Evolutionary conservation across 1,140 invertebrate genomes (phyloP), one percentile per base, ranked within the genome.

Genomic region (Drosophila hydei): DNA sequence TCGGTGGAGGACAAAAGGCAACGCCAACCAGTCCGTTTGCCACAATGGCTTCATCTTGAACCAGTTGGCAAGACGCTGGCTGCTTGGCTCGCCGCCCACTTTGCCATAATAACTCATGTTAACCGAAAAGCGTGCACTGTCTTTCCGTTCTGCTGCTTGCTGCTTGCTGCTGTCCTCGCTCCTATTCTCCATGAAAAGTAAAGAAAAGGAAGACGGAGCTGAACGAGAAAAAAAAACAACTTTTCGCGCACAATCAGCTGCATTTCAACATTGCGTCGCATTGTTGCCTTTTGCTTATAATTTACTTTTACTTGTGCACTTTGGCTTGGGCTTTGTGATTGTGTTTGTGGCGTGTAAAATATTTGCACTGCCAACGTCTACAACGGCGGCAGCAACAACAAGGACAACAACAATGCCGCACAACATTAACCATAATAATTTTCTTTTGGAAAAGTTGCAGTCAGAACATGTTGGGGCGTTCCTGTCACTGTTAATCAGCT

Each of bases 241-340:
- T 87, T 87, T 87, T 87, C 75, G 78, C 84, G 83, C 83, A 87
- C 83, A 87, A 88, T 87, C 83, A 87, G 83, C 68, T 87, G 83
- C 83, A 88, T 83, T 87, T 87, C 81, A 87, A 83, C 83, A 78
- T 83, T 79, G 75, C 75, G 71, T 76, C 60, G 80, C 70, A 81
- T 76, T 87, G 68, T 80, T 88, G 83, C 63, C 84, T 83, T 83
- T 87, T 72, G 75, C 83, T 88, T 87, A 78, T 87, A 87, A 87
- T 87, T 87, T 87, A 87, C 83, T 87, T 79, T 87, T 88, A 64
- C 81, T 87, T 88, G 75, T 83, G 83, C 67, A 61, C 74, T 52
- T 61, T 78, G 79, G 58, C 36, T 25, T 19, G 42, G 40, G 81
- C 81, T 87, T 85, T 85, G 73, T 75, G 55, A 74, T 59, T 62